Evolutionary conservation across 2,888 invertebrate genomes (phyloP).

Genomic region (Platycheirus albimanus): DNA sequence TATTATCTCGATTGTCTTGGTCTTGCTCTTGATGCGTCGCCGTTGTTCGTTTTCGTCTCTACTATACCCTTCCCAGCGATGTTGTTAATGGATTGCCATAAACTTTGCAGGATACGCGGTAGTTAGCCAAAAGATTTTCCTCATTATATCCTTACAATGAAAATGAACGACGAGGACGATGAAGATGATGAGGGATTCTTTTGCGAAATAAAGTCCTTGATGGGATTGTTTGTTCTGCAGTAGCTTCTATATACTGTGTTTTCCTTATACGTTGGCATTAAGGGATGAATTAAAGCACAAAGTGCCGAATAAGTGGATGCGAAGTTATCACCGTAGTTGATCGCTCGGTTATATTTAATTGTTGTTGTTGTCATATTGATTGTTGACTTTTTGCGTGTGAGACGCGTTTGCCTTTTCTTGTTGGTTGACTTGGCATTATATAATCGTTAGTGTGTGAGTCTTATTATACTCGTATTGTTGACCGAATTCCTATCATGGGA

Average conservation of each 20-base stretch:
- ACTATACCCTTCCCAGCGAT: conserved; percentile 35
- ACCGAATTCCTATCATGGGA: conserved; percentile 58
- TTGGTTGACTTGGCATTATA: conserved; percentile 12
- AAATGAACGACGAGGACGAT: conserved; percentile 27
- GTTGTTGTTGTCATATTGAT: conserved; percentile 42
- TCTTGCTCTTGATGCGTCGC: conserved; percentile 20
- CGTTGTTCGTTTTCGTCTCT: neutral
- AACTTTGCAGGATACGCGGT: conserved; percentile 72
- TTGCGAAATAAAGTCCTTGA: conserved; percentile 23
- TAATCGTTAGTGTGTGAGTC: conserved; percentile 42
- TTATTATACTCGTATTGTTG: conserved; percentile 31
- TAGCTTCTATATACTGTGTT: too few species aligned
- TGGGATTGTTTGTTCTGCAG: conserved; percentile 19
- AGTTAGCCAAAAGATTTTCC: conserved; percentile 74
- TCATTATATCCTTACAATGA: conserved; percentile 71
- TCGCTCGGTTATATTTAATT: neutral
- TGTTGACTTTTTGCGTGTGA: conserved; percentile 47
- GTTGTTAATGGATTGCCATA: conserved; percentile 70
- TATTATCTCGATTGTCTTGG: conserved; percentile 71
- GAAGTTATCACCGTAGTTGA: conserved; percentile 19
- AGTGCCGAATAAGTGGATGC: conserved; percentile 67
- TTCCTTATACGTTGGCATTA: conserved; percentile 56
- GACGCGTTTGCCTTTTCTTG: conserved; percentile 17
- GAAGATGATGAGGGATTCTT: conserved; percentile 27
- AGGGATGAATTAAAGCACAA: conserved; percentile 73